Evolutionary conservation across 2,888 invertebrate genomes (phyloP).

Genomic region (Ernsta delagoae): DNA sequence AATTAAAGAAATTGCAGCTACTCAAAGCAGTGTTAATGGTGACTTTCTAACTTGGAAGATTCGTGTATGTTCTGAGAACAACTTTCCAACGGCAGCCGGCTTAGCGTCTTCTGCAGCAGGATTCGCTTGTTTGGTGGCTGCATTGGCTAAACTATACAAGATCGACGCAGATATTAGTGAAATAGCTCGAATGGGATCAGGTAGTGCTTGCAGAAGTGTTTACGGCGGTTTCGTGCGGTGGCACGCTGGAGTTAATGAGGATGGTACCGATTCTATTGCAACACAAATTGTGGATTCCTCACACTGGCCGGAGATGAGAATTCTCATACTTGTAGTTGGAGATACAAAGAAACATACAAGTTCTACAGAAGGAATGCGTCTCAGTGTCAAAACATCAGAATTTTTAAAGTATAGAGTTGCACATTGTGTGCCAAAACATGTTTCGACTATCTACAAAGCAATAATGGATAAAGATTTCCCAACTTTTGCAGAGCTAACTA

Average conservation of each 20-base stretch:
- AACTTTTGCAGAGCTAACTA: constrained; percentile 96
- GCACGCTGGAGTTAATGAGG: constrained; percentile 88
- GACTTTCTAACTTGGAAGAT: constrained; percentile 88
- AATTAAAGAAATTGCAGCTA: constrained; percentile 69
- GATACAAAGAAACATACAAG: constrained; percentile 93
- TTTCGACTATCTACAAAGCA: constrained; percentile 77
- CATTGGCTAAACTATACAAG: constrained; percentile 90
- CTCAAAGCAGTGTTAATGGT: constrained; percentile 64
- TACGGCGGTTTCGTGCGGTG: constrained; percentile 98
- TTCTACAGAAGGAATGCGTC: constrained; percentile 96
- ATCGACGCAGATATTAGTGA: constrained; percentile 89
- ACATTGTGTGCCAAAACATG: constrained; percentile 89
- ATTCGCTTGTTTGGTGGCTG: constrained; percentile 95
- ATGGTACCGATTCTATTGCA: constrained; percentile 92
- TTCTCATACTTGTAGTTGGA: constrained; percentile 95
- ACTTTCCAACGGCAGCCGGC: constrained; percentile 99
- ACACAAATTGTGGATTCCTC: constrained; percentile 88
- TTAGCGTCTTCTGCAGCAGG: constrained; percentile 99
- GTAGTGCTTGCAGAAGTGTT: constrained; percentile 98
- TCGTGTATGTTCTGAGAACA: constrained; percentile 95
- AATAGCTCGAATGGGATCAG: constrained; percentile 95
- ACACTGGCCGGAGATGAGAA: constrained; percentile 96
- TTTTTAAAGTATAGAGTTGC: constrained; percentile 90
- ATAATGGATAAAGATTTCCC: constrained; percentile 90
- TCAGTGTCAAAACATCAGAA: constrained; percentile 91